Base-by-base conservation (phyloP, 2,797 vertebrate species). In the Melanotaenia trifasciata region DNA sequence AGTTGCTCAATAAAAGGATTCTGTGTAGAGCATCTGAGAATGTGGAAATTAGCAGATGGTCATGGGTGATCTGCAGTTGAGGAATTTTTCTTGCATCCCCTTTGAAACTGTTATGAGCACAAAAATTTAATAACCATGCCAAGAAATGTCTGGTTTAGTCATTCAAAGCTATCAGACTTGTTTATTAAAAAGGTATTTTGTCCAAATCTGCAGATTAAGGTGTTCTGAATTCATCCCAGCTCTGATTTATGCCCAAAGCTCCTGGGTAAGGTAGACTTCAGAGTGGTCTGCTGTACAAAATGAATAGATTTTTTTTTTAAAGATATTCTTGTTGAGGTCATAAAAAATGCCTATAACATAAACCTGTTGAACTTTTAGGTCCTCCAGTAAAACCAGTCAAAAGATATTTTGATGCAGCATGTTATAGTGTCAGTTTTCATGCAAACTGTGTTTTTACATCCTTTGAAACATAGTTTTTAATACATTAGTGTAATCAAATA, bases 1-100 rank as follows among this genome's bases (percentile, higher is more conserved):
- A 72, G 56, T 47, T 57, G 54, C 43, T 67, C 30, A 68, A 8
- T 33, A 18, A 53, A 63, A 35, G 68, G 30, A 59, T 22, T 62
- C 58, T 64, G 36, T 65, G 57, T 40, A 4, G 24, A 70, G 26
- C 64, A 64, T 77, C n/a, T 13, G 24, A n/a, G 43, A 38, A 10
- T 59, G 36, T 74, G 40, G 65, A 64, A 63, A 28, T 58, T 67
- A 12, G 11, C 2, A 36, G 35, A 36, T 36, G 35, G 9, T 36
- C 35, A 12, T 36, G 10, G 9, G 2, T 10, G 38, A 40, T 40
- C 38, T 56, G 62, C 40, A 43, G 40, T 2, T 18, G 11, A 40
- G 38, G 6, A n/a, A n/a, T 20, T 47, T 18, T 47, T 20, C 45
- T 20, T 47, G 2, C 45, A 28, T 38, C 70, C 22, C 32, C 53